phyloP scores from a whole-genome alignment of 1,140 invertebrate genomes.

The Musca vetustissima region DNA sequence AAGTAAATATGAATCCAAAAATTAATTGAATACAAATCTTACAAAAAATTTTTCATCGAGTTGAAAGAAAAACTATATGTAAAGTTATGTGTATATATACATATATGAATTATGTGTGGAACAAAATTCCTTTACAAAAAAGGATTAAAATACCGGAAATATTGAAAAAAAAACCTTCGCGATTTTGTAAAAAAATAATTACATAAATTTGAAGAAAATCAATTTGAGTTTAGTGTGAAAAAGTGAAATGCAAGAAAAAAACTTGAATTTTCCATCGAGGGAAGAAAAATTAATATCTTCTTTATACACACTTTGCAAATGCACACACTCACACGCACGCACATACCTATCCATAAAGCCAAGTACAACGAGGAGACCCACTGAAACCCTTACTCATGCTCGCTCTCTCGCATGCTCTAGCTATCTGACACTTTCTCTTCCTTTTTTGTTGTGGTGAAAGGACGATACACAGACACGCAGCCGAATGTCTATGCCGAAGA shows the following conservation, averaged over 20 bases:
- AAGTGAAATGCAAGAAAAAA: too few relatives aligned
- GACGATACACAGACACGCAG: background rate
- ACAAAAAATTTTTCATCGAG: too few relatives aligned
- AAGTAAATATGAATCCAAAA: constrained; percentile 13
- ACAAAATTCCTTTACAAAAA: too few relatives aligned
- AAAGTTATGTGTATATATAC: too few relatives aligned
- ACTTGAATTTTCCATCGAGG: background rate
- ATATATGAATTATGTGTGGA: too few relatives aligned
- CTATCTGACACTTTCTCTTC: background rate
- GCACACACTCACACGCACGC: background rate
- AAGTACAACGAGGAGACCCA: background rate
- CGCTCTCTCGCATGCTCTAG: background rate
- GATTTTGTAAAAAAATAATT: too few relatives aligned
- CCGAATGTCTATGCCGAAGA: background rate
- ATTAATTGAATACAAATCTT: background rate
- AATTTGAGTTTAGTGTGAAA: too few relatives aligned
- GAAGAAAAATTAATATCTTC: background rate
- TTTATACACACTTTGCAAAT: background rate
- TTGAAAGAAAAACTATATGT: background rate
- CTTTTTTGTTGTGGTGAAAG: background rate
- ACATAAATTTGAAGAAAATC: too few relatives aligned
- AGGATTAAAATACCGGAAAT: too few relatives aligned
- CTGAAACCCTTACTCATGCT: background rate
- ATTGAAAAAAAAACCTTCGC: too few relatives aligned
- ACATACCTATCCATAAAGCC: background rate